Percentiles rank a stretch among this genome's conserved stretches.
These are phyloP conservation scores for Strix occidentalis DNA, from an alignment of 2,797 vertebrate species.

Conservation along the genomic window DNA sequence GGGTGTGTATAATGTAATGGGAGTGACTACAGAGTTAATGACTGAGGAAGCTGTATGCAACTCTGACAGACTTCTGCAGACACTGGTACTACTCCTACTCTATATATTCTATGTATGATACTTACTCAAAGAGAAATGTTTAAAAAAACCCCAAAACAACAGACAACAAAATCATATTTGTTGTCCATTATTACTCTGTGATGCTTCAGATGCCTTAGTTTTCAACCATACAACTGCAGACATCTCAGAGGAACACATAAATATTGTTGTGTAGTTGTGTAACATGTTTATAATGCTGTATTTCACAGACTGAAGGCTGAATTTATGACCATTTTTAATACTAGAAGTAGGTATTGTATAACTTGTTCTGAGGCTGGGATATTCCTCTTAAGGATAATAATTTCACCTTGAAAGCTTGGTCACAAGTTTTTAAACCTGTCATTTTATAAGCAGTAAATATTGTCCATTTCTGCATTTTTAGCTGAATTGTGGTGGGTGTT, in stretches of 20 bases:
- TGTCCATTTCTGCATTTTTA: background rate
- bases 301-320: background rate
- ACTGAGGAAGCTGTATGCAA: background rate
- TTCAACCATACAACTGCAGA: background rate
- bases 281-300: background rate
- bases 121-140: background rate
- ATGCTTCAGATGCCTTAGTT: background rate
- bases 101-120: background rate
- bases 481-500: rapidly evolving
- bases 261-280: background rate
- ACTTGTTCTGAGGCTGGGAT: background rate
- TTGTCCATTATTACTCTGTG: background rate
- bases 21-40: background rate
- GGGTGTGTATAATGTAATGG: background rate
- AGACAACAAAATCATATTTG: background rate
- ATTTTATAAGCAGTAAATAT: background rate
- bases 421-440: background rate
- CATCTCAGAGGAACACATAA: background rate
- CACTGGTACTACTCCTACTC: background rate
- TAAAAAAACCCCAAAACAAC: background rate
- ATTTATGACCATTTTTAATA: background rate
- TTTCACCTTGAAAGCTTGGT: background rate
- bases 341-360: background rate
- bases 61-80: background rate
- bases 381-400: background rate